These are phyloP conservation scores for Rhagophthalmus giganteus DNA, from an alignment of 2,888 invertebrate genomes.

Conservation along the genomic window DNA sequence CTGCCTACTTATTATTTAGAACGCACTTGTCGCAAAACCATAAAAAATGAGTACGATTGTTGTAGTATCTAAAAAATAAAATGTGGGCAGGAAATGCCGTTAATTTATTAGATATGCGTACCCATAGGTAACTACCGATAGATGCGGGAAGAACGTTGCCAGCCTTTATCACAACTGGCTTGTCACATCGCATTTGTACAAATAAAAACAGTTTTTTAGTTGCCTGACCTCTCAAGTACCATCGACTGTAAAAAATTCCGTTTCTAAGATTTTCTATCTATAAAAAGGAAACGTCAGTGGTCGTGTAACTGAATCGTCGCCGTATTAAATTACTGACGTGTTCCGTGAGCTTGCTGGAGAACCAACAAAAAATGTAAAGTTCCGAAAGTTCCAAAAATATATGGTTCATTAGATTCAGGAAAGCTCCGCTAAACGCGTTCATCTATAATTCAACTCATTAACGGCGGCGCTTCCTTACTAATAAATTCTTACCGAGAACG, in stretches of 20 bases:
- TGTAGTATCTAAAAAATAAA: constrained; percentile 21
- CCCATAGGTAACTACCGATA: constrained; percentile 23
- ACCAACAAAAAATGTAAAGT: constrained; percentile 27
- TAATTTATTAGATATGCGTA: constrained; percentile 2
- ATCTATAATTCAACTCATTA: constrained; percentile 11
- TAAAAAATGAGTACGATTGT: constrained; percentile 25
- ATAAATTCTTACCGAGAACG: constrained; percentile 17
- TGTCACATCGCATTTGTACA: constrained; percentile 18
- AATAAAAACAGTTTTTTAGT: constrained; percentile 13
- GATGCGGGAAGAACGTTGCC: constrained; percentile 18
- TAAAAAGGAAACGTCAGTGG: too few species aligned
- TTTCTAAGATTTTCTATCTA: constrained; percentile 12
- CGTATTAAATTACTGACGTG: constrained; percentile 8
- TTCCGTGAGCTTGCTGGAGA: constrained; percentile 20
- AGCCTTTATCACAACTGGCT: constrained; percentile 22
- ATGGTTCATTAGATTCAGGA: constrained; percentile 22
- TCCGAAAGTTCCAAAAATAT: constrained; percentile 22
- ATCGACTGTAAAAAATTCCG: constrained; percentile 18
- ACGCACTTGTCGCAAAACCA: constrained; percentile 18
- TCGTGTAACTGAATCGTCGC: too few species aligned
- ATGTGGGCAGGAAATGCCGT: neutral
- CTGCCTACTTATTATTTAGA: neutral
- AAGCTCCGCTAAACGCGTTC: constrained; percentile 19
- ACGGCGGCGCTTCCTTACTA: neutral
- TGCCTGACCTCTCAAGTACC: constrained; percentile 10